phyloP scores from a whole-genome alignment of 2,797 vertebrate genomes.

The Gallinago nigripennis region DNA sequence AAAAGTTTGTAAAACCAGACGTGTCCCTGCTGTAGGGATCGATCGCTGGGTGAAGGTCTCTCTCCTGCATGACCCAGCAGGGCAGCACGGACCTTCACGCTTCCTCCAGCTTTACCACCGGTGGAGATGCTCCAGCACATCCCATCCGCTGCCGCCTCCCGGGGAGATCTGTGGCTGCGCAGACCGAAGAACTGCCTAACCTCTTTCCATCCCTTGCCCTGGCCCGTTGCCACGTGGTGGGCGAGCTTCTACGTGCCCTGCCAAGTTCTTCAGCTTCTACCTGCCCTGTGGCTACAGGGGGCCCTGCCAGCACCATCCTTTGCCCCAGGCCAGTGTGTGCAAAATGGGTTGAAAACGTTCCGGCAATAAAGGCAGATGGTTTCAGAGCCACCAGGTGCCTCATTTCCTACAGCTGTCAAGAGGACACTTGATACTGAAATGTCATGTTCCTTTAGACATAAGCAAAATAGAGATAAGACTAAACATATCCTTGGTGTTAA shows the following conservation, averaged over 20 bases:
- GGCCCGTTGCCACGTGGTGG: fast-evolving
- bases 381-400: neutral
- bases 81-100: neutral
- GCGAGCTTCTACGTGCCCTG: neutral
- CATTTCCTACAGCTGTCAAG: neutral
- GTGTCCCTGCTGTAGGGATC: neutral
- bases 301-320: neutral
- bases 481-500: neutral
- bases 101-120: neutral
- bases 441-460: conserved; percentile 10
- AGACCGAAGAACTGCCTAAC: neutral
- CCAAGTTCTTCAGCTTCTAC: neutral
- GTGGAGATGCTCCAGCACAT: neutral
- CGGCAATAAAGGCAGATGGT: neutral
- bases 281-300: neutral
- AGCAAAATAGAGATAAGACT: conserved; percentile 40
- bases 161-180: neutral
- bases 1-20: neutral
- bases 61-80: neutral
- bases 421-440: neutral
- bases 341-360: neutral
- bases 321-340: neutral
- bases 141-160: neutral
- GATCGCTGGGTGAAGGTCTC: fast-evolving
- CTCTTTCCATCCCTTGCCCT: neutral